These are phyloP conservation scores for Halocynthia aurantium DNA, from an alignment of 23 tunicate species.

Conservation along the genomic window DNA sequence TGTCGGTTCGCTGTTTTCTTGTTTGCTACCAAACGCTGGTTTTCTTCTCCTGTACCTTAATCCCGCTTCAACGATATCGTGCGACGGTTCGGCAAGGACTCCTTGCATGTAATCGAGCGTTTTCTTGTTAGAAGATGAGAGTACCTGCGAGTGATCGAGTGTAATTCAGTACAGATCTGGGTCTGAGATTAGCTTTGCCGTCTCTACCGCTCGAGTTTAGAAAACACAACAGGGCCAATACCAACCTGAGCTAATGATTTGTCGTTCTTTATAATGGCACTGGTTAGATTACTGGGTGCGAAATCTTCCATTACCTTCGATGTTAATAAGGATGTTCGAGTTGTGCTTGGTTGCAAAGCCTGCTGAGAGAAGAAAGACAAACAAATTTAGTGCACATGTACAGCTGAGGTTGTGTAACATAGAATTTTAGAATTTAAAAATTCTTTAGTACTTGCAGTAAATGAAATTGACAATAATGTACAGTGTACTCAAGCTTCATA, in stretches of 20 bases:
- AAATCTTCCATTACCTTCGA: no score
- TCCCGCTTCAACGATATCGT: conserved; percentile 61
- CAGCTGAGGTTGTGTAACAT: no score
- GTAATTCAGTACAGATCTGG: background rate
- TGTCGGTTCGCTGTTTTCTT: background rate
- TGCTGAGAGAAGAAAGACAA: no score
- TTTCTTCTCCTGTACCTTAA: conserved; percentile 49
- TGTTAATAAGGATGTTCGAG: no score
- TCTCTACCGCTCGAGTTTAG: background rate
- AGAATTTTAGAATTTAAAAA: no score
- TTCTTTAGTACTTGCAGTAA: no score
- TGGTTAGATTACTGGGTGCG: conserved; percentile 12
- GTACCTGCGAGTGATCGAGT: conserved; percentile 12
- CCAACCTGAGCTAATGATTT: conserved; percentile 39
- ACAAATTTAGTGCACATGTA: no score
- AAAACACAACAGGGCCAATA: background rate
- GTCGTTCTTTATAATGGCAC: conserved; percentile 40
- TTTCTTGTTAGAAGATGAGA: conserved; percentile 46
- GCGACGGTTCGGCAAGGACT: conserved; percentile 44
- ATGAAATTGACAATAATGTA: no score
- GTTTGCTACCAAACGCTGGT: background rate
- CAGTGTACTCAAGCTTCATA: no score
- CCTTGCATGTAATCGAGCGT: conserved; percentile 63
- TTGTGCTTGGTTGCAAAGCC: no score
- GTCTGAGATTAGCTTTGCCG: background rate